Base-by-base conservation (phyloP, 64 coral and sea anemone genomes). In the Actinia tenebrosa region DNA sequence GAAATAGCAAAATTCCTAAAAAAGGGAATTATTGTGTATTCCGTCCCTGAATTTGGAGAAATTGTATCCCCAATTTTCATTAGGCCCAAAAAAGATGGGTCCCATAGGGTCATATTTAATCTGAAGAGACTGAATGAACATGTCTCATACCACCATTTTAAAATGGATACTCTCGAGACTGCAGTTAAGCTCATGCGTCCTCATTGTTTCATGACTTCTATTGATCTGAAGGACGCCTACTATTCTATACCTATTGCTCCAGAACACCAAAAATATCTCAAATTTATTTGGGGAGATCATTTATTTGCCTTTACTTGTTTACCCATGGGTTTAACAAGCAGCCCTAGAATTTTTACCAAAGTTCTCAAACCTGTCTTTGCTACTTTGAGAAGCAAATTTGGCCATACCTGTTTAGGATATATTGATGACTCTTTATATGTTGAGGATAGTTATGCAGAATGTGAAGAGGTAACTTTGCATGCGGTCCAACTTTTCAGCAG, bases 301-400 rank as follows among this genome's bases (percentile, higher is more conserved):
- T 26, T 83, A 20, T 83, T 19, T 45, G 37, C 44, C 10, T 83
- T 55, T 20, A 19, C 23, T 19, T 20, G 45, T 54, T 20, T 83
- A 16, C 81, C 81, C 81, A 83, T 55, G 45, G 81, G 81, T 11
- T 45, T 83, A 16, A 59, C 81, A 13, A 47, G 15, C 4, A 47
- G 15, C 23, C 84, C 60, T 17, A 52, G 78, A 84, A 19, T 83
- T 17, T 90, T 87, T 26, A 89, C 64, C 20, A 89, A 92, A 78
- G 5, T 93, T 43, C 63, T 87, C 55, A 86, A 93, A 26, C 83
- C 83, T 78, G 92, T 87, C 10, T 92, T 26, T 78, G 72, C 72
- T 23, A 27, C 7, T 78, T 55, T 84, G 55, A 53, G 81, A 54
- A 45, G 9, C 5, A 17, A 84, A 20, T 84, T 16, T 84, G 81